Conservation (phyloP, 2,113 vertebrate species). For the Monopterus albus region DNA sequence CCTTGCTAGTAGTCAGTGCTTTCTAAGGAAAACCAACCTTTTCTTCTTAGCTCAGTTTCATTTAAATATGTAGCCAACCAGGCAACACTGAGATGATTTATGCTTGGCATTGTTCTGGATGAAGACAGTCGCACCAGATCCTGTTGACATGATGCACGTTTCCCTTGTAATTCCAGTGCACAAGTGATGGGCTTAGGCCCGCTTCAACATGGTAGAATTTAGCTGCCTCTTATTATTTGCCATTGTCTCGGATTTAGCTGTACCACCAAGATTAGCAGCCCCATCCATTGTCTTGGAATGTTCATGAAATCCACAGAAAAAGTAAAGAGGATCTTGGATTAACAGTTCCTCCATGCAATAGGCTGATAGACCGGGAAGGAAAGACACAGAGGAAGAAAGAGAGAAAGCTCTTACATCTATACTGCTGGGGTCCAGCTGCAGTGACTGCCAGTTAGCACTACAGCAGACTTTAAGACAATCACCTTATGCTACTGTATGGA, state of each 20-base stretch:
- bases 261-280: slow-evolving; percentile 83
- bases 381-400: slow-evolving; percentile 34
- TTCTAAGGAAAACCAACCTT: slow-evolving; percentile 69
- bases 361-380: slow-evolving; percentile 54
- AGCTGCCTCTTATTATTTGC: slow-evolving; percentile 79
- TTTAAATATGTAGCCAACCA: slow-evolving; percentile 70
- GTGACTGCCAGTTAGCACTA: slow-evolving; percentile 71
- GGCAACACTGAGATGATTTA: slow-evolving; percentile 71
- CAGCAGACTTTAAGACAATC: slow-evolving; percentile 78
- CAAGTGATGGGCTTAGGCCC: slow-evolving; percentile 82
- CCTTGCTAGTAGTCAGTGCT: slow-evolving; percentile 51
- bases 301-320: slow-evolving; percentile 84
- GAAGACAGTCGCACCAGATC: slow-evolving; percentile 77
- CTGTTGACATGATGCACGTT: slow-evolving; percentile 77
- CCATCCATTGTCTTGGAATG: slow-evolving; percentile 81
- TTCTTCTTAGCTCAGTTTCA: slow-evolving; percentile 75
- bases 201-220: slow-evolving; percentile 77
- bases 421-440: slow-evolving; percentile 53
- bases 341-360: slow-evolving; percentile 75
- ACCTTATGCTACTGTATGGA: slow-evolving; percentile 69
- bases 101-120: slow-evolving; percentile 77
- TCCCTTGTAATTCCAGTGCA: slow-evolving; percentile 82
- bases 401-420: slow-evolving; percentile 44
- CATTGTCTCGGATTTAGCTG: slow-evolving; percentile 85
- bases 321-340: slow-evolving; percentile 85